A percentile compares a stretch with the other conserved stretches of the same genome.
Conservation (phyloP, 2,797 vertebrate genomes). For the Liasis olivaceus region DNA sequence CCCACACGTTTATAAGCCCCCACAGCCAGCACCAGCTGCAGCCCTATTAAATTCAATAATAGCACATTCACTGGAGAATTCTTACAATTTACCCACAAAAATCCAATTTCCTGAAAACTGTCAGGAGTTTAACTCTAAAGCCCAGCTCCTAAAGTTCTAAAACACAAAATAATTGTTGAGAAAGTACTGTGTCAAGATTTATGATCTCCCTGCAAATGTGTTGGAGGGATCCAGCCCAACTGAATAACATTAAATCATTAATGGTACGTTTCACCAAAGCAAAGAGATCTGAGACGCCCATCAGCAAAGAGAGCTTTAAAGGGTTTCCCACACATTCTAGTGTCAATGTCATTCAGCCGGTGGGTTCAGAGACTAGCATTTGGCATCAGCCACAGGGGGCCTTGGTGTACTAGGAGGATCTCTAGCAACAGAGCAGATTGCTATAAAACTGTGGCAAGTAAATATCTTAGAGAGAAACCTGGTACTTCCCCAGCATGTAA, state of each 20-base stretch:
- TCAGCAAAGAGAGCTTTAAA: conserved; percentile 31
- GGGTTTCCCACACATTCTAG: conserved; percentile 21
- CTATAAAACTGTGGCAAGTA: conserved; percentile 6
- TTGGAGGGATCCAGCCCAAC: neutral
- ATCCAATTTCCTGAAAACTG: conserved; percentile 54
- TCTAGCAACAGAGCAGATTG: conserved; percentile 35
- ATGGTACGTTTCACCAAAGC: neutral
- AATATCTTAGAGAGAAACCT: neutral
- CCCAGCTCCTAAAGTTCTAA: conserved; percentile 15
- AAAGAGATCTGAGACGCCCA: conserved; percentile 17
- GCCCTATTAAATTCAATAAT: conserved; percentile 58
- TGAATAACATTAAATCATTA: neutral
- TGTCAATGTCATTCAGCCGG: conserved; percentile 32
- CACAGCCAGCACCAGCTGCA: conserved; percentile 50
- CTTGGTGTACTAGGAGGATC: conserved; percentile 19
- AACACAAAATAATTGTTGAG: neutral
- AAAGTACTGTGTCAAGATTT: neutral
- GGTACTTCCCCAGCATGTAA: neutral
- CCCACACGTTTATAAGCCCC: neutral
- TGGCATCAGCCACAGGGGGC: neutral
- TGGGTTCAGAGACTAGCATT: neutral
- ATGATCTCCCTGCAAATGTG: conserved; percentile 12
- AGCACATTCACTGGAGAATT: conserved; percentile 43
- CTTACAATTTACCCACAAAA: conserved; percentile 56
- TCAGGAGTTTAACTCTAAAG: conserved; percentile 39